Conservation (phyloP, 2,888 invertebrate species). For the Cantharis rufa region DNA sequence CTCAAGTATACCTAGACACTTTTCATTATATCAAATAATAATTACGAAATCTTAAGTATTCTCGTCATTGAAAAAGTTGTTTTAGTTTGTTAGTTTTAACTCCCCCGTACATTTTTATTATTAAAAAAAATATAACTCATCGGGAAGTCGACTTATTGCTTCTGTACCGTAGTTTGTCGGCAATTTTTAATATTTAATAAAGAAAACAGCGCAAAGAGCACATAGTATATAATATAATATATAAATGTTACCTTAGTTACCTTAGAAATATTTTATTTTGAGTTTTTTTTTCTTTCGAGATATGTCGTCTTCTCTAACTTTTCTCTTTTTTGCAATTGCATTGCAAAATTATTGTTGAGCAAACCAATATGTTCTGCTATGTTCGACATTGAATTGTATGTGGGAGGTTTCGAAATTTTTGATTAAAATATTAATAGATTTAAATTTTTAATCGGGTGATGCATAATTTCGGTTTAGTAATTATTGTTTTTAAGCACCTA, state of each 20-base stretch:
- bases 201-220: not conserved
- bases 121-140: not conserved
- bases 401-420: constrained; percentile 11
- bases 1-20: not conserved
- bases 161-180: not conserved
- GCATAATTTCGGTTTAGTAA: not conserved
- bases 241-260: not conserved
- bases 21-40: not conserved
- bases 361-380: constrained; percentile 8
- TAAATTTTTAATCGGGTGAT: constrained; percentile 2
- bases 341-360: not conserved
- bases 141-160: not conserved
- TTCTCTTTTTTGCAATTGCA: not conserved
- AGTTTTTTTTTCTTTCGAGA: too few species aligned
- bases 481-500: not conserved
- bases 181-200: not conserved
- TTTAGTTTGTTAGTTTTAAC: not conserved
- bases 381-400: constrained; percentile 7
- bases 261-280: not conserved
- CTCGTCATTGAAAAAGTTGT: not conserved
- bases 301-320: not conserved
- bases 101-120: not conserved
- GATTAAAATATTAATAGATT: constrained; percentile 6
- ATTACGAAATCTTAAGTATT: not conserved
- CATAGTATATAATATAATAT: not conserved